Percentiles rank a stretch among this genome's conserved stretches.
Conservation (phyloP, 2,888 invertebrate species). For the Leptinotarsa haldemani region DNA sequence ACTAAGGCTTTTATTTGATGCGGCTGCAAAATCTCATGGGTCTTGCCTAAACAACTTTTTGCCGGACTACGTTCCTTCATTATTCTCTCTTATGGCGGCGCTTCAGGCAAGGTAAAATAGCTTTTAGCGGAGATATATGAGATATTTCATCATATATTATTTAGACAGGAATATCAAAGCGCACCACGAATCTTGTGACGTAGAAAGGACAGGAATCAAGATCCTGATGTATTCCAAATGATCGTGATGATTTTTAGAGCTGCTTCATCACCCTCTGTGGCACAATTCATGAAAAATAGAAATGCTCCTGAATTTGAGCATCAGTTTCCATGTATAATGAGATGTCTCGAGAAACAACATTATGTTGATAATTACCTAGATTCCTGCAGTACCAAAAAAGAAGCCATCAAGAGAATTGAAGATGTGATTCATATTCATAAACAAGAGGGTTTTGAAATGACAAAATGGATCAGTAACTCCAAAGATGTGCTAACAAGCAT, state of each 20-base stretch:
- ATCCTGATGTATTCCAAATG: background rate
- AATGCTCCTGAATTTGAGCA: conserved; percentile 11
- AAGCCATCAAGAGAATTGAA: background rate
- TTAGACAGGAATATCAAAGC: conserved; percentile 1
- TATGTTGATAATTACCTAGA: conserved; percentile 2
- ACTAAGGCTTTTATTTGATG: background rate
- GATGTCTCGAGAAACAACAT: background rate
- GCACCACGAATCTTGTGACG: conserved; percentile 3
- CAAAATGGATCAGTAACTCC: conserved; percentile 7
- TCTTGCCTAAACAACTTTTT: background rate
- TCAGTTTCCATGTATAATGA: background rate
- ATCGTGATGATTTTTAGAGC: conserved; percentile 24
- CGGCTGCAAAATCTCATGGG: conserved; percentile 21
- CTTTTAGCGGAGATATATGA: no score
- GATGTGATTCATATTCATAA: background rate
- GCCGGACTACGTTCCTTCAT: conserved; percentile 7
- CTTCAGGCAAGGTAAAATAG: no score
- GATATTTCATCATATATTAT: background rate
- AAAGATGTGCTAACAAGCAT: background rate
- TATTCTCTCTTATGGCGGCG: background rate
- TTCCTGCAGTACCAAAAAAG: background rate
- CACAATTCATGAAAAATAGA: conserved; percentile 16
- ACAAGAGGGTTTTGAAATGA: conserved; percentile 1
- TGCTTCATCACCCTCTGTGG: conserved; percentile 5
- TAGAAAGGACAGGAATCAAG: background rate